Evolutionary conservation across 2,797 vertebrate genomes (phyloP).

Genomic region (Myotis myotis): DNA sequence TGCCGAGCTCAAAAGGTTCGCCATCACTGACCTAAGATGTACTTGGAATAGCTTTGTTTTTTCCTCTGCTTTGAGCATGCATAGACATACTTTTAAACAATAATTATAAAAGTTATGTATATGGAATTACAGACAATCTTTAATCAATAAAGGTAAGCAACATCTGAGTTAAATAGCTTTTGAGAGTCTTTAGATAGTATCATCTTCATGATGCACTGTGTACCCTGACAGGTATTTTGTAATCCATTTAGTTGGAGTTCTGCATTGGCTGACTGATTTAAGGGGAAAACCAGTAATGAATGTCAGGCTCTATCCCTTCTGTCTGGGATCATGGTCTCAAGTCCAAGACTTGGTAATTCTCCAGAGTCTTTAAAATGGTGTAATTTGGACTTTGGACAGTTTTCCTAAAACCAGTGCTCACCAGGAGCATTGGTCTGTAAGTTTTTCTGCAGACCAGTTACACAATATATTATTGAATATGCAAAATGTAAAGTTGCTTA

Average conservation of each 20-base stretch:
- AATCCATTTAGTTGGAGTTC: not conserved
- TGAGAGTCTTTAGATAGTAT: not conserved
- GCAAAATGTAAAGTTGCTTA: not conserved
- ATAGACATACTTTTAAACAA: not conserved
- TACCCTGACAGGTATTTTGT: not conserved
- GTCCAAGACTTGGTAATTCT: not conserved
- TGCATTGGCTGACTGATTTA: not conserved
- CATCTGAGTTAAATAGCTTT: not conserved
- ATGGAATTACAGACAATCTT: not conserved
- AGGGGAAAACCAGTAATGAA: not conserved
- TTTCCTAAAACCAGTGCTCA: not conserved
- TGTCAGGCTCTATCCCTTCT: not conserved
- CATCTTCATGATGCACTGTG: not conserved
- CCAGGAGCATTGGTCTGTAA: not conserved
- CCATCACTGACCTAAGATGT: not conserved
- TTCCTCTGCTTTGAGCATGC: not conserved
- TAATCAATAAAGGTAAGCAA: not conserved
- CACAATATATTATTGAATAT: not conserved
- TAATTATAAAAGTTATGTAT: not conserved
- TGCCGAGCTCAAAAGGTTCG: too few species aligned
- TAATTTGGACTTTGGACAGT: not conserved
- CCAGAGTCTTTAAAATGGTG: not conserved
- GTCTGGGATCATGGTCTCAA: not conserved
- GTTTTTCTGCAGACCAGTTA: not conserved
- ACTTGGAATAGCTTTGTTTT: not conserved